Conservation (phyloP, 2,113 vertebrate species). For the Istiophorus platypterus region DNA sequence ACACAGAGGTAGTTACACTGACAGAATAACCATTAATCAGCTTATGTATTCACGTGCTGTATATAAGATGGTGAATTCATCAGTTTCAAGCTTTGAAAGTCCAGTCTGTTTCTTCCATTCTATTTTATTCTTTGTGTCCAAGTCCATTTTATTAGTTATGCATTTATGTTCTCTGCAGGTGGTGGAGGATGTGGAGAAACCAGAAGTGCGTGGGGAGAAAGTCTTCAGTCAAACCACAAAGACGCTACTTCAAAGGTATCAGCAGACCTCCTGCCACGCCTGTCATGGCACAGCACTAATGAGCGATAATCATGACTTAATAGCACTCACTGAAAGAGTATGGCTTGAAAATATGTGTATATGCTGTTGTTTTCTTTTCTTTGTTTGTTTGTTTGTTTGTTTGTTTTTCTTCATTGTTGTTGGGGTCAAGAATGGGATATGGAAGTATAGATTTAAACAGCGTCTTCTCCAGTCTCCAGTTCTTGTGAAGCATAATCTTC, state of each 20-base stretch:
- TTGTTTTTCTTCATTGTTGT: neutral
- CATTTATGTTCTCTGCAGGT: constrained; percentile 64
- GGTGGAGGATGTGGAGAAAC: constrained; percentile 47
- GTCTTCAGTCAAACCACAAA: constrained; percentile 84
- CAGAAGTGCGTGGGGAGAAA: constrained; percentile 82
- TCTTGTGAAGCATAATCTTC: neutral
- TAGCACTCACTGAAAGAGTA: neutral
- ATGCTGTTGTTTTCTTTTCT: neutral
- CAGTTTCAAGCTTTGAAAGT: neutral
- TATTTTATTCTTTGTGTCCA: neutral
- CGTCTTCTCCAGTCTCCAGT: neutral
- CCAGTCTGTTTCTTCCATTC: neutral
- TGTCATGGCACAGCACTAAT: constrained; percentile 5
- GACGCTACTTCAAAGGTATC: constrained; percentile 82
- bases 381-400: no score
- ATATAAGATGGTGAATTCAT: neutral
- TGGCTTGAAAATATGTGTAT: neutral
- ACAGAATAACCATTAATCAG: neutral
- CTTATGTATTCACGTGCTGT: neutral
- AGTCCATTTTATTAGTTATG: neutral
- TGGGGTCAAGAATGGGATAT: neutral
- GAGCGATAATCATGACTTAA: constrained; percentile 13
- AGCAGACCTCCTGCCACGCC: neutral
- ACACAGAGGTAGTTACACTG: constrained; percentile 61
- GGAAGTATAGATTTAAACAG: neutral